Conservation (phyloP, 2,888 invertebrate species). For the Perdita meconis region DNA sequence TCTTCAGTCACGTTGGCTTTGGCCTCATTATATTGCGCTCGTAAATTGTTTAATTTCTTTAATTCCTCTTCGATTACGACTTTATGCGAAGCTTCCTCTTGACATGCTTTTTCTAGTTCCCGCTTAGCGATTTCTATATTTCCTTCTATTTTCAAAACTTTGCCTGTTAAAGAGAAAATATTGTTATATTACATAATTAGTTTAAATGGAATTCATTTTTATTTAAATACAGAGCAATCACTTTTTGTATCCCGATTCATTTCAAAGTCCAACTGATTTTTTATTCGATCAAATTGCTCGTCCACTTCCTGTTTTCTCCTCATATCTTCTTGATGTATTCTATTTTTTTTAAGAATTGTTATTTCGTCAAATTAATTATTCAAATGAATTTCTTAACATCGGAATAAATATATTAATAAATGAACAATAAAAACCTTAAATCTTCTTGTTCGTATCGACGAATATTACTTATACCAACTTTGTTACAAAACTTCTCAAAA, state of each 20-base stretch:
- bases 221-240: constrained; percentile 75
- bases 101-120: constrained; percentile 89
- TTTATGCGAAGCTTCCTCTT: constrained; percentile 88
- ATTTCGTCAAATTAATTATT: constrained; percentile 2
- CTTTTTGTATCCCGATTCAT: constrained; percentile 94
- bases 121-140: constrained; percentile 94
- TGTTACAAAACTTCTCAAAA: constrained; percentile 94
- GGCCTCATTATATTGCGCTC: constrained; percentile 89
- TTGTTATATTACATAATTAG: not conserved
- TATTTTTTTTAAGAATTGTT: constrained; percentile 53
- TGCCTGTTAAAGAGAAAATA: constrained; percentile 85
- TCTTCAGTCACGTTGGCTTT: constrained; percentile 90
- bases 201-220: too few species aligned
- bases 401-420: constrained; percentile 26
- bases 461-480: constrained; percentile 96
- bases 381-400: not conserved
- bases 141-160: constrained; percentile 94
- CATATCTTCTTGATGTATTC: constrained; percentile 94
- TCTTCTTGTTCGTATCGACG: constrained; percentile 98
- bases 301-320: constrained; percentile 96
- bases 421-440: constrained; percentile 85
- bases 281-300: constrained; percentile 94
- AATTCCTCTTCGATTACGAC: constrained; percentile 92
- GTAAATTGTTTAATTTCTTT: constrained; percentile 90
- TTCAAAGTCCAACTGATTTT: constrained; percentile 97